A percentile compares a stretch with the other conserved stretches of the same genome.
These are phyloP conservation scores for Drosophila percnosoma DNA, from an alignment of 2,888 invertebrate species.

Conservation along the genomic window DNA sequence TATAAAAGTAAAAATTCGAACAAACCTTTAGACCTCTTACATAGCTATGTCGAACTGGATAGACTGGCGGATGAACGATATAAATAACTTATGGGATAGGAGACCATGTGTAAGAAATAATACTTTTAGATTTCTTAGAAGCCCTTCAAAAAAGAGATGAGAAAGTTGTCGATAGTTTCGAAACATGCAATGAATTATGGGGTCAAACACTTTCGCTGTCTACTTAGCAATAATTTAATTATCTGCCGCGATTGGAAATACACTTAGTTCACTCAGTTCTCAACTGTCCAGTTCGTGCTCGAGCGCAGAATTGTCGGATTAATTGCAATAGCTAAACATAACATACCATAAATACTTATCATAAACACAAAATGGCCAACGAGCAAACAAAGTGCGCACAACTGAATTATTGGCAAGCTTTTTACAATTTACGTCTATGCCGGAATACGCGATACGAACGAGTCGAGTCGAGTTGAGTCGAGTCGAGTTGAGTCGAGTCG, in stretches of 20 bases:
- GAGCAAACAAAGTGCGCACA: constrained; percentile 29
- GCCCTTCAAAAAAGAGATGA: no score
- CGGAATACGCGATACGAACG: constrained; percentile 1
- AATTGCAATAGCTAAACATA: constrained; percentile 52
- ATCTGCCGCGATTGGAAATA: not conserved
- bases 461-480: not conserved
- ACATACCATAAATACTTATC: constrained; percentile 39
- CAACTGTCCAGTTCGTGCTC: constrained; percentile 53
- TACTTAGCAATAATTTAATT: constrained; percentile 16
- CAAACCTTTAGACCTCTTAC: no score
- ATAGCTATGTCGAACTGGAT: not conserved
- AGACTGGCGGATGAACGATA: not conserved
- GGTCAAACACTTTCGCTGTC: not conserved
- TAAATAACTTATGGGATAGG: not conserved
- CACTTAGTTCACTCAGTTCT: constrained; percentile 8
- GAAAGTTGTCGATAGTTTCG: not conserved
- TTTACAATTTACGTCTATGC: constrained; percentile 40
- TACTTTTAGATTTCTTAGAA: not conserved
- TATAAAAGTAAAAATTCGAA: not conserved
- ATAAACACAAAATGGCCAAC: constrained; percentile 18
- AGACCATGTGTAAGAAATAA: not conserved
- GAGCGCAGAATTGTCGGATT: constrained; percentile 58
- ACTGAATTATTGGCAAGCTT: constrained; percentile 68
- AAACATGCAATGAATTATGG: not conserved
- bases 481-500: constrained; percentile 2